Percentiles rank a stretch among this genome's conserved stretches.
Conservation (phyloP, 2,113 vertebrate genomes). For the Australoheros scitulus region DNA sequence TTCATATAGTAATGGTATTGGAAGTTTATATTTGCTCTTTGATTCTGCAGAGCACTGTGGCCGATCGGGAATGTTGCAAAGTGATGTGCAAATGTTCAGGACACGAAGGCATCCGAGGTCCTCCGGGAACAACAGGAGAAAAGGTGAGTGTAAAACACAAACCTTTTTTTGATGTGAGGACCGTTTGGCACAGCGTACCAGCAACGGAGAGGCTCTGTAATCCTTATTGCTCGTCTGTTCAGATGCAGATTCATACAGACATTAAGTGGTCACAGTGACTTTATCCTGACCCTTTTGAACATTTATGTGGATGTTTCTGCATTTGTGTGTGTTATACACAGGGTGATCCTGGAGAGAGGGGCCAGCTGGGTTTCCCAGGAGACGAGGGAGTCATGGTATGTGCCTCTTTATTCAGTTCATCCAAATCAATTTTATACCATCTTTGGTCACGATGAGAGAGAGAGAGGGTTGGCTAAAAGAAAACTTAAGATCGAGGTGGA, state of each 20-base stretch:
- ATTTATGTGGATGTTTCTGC: too few relatives aligned
- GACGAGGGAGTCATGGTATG: slow-evolving; percentile 84
- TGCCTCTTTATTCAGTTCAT: slow-evolving; percentile 17
- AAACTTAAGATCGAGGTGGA: neutral
- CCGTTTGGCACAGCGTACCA: neutral
- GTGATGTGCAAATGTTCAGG: slow-evolving; percentile 81
- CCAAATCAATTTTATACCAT: neutral
- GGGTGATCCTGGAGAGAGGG: slow-evolving; percentile 76
- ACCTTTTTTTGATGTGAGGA: neutral
- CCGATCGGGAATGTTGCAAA: slow-evolving; percentile 81
- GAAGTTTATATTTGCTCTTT: too few relatives aligned
- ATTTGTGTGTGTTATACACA: slow-evolving; percentile 57
- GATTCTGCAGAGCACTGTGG: slow-evolving; percentile 58
- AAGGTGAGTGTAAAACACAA: slow-evolving; percentile 73
- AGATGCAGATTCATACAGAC: too few relatives aligned
- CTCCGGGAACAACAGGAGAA: slow-evolving; percentile 60
- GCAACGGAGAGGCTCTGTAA: too few relatives aligned
- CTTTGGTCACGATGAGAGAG: neutral
- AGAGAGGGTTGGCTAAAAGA: too few relatives aligned
- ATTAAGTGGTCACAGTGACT: too few relatives aligned
- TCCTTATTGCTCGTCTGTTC: neutral
- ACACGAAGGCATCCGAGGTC: slow-evolving; percentile 73
- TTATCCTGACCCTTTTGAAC: too few relatives aligned
- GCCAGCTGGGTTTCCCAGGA: slow-evolving; percentile 80
- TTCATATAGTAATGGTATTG: too few relatives aligned